phyloP scores from a whole-genome alignment of 1,140 invertebrate species.

The Calosoma granatense region DNA sequence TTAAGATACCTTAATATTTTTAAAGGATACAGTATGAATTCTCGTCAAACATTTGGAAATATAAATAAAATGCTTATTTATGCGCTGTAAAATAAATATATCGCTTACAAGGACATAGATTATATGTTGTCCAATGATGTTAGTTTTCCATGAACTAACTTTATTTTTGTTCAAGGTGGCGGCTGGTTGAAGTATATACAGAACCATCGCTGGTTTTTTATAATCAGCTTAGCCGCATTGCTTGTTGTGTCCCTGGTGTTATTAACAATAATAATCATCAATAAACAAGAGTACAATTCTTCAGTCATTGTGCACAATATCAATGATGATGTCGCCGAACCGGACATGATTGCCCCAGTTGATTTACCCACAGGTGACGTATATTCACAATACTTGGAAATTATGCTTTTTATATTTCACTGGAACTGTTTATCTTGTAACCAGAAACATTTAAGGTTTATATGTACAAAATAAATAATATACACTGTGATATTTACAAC shows the following conservation, averaged over 20 bases:
- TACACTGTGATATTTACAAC: not conserved
- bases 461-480: no score
- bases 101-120: no score
- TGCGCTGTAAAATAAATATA: no score
- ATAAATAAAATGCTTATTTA: not conserved
- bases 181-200: not conserved
- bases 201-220: not conserved
- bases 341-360: slow-evolving; percentile 34
- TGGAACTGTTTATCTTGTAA: no score
- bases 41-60: no score
- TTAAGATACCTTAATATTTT: no score
- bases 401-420: no score
- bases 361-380: slow-evolving; percentile 35
- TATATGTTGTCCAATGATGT: not conserved
- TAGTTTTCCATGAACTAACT: not conserved
- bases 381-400: not conserved
- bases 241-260: not conserved
- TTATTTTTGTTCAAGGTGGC: not conserved
- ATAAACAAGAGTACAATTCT: not conserved
- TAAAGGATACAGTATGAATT: no score
- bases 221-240: not conserved
- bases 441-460: no score
- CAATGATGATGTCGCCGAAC: slow-evolving; percentile 31
- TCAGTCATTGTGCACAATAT: not conserved
- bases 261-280: not conserved